Base-by-base conservation (phyloP, 2,888 invertebrate species). In the Podabrus alpinus region DNA sequence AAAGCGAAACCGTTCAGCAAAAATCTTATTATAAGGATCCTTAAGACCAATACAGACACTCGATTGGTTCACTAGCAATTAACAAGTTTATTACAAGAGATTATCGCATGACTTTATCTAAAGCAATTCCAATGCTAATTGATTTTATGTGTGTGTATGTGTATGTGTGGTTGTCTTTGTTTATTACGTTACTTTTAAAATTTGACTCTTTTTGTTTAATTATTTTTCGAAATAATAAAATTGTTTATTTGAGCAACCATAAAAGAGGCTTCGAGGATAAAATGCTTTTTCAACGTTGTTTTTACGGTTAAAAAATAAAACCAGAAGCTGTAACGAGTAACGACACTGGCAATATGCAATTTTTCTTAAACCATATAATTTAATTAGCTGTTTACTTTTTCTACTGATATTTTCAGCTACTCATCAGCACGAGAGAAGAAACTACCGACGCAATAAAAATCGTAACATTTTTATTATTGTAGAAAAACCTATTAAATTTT, bases 31-130 rank as follows among this genome's bases (percentile, higher is more conserved):
- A 85, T 85, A 83, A 84, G 81, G 82, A 83, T 79, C 79, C 77
- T 73, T 79, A 80, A 77, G 79, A 85, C 84, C 85, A 85, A 85
- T 85, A 85, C 84, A 84, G 82, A 80, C 82, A 80, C 80, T 79
- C 79, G 84, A 86, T 86, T 86, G 86, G 86, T 81, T 83, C 83
- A 77, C 81, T 80, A 82, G 85, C 86, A 86, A 86, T 86, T 86
- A 86, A 86, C 86, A 85, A 84, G 86, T 86, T 86, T 86, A 86
- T 86, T 86, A 86, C 85, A 83, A 81, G 81, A 82, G 83, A 86
- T 86, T 86, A 86, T 86, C 86, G 82, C 83, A 84, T 83, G 84
- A 83, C 85, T 85, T 82, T 84, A 86, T 86, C 86, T 85, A 83
- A 82, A 83, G 84, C 83, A 85, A 86, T 85, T 86, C 83, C 83